Base-by-base conservation (phyloP, 2,888 invertebrate species). In the Desoria tigrina region DNA sequence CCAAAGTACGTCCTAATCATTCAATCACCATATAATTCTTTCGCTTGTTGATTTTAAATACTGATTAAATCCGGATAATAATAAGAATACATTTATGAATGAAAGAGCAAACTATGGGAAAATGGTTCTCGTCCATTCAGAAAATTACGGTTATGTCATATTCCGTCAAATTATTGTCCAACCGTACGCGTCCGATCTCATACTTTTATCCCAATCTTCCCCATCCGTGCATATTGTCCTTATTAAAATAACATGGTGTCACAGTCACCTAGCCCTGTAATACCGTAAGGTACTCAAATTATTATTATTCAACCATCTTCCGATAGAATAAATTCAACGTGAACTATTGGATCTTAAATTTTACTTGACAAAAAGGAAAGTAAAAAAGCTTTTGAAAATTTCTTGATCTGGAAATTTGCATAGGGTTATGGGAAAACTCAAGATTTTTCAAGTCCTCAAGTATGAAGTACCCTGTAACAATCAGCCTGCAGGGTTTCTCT, bases 381-480 rank as follows among this genome's bases (percentile, higher is more conserved):
- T n/a, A n/a, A n/a, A n/a, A n/a, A 61, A 65, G 55, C 65, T 68
- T 49, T 63, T 63, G 56, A 66, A 63, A 42, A 63, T 67, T 59
- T 27, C 42, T 54, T 61, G 56, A 67, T 63, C 63, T 49, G 61
- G 42, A 66, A 69, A 67, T 67, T 72, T 65, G 65, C 69, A 68
- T 59, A 53, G 57, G 55, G 24, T 59, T 14, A 26, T 42, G 23
- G 24, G 27, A 50, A 57, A 42, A 53, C 24, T 50, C 11, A 54
- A 32, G 9, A 42, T 49, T 55, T n/a, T 59, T 60, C 53, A 57
- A 37, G 28, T 54, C 53, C 64, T 72, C 63, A 69, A 69, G 69
- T 67, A 53, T 72, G 61, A 69, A 69, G 69, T 67, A 53, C 54
- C 57, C 64, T 42, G 56, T 55, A 61, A 69, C 67, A 67, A 69